Conservation (phyloP, 2,888 invertebrate species). For the Sphaerophoria taeniata region DNA sequence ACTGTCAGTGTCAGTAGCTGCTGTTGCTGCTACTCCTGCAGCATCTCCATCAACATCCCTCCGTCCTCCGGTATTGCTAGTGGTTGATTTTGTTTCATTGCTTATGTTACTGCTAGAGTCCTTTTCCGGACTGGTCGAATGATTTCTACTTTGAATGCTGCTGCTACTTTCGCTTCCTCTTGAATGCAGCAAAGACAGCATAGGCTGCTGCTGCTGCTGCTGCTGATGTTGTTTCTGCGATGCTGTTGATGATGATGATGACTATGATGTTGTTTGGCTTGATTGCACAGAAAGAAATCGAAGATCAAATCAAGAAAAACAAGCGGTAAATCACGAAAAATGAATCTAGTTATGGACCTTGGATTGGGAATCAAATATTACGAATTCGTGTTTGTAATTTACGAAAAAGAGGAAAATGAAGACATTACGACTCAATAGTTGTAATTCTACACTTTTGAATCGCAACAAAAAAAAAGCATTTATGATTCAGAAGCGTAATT, state of each 20-base stretch:
- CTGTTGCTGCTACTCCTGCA: constrained; percentile 69
- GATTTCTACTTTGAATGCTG: constrained; percentile 48
- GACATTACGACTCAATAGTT: no score
- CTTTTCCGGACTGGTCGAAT: constrained; percentile 63
- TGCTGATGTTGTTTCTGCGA: constrained; percentile 44
- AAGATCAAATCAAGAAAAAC: no score
- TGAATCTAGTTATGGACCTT: no score
- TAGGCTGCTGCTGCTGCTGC: constrained; percentile 35
- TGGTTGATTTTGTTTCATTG: constrained; percentile 61
- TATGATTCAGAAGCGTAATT: no score
- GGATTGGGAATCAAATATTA: no score
- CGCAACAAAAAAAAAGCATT: no score
- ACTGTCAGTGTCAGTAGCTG: constrained; percentile 27
- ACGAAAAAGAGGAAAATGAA: no score
- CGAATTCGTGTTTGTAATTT: no score
- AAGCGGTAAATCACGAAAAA: no score
- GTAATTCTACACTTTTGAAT: no score
- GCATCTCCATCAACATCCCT: background rate
- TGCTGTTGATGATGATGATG: constrained; percentile 64
- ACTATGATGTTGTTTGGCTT: constrained; percentile 69
- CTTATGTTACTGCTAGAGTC: constrained; percentile 54
- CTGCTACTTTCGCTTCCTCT: constrained; percentile 25
- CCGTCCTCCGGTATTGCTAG: background rate
- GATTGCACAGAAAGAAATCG: no score
- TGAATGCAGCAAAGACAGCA: constrained; percentile 12